phyloP scores from a whole-genome alignment of 2,888 invertebrate genomes.

The Eilema sororculum region DNA sequence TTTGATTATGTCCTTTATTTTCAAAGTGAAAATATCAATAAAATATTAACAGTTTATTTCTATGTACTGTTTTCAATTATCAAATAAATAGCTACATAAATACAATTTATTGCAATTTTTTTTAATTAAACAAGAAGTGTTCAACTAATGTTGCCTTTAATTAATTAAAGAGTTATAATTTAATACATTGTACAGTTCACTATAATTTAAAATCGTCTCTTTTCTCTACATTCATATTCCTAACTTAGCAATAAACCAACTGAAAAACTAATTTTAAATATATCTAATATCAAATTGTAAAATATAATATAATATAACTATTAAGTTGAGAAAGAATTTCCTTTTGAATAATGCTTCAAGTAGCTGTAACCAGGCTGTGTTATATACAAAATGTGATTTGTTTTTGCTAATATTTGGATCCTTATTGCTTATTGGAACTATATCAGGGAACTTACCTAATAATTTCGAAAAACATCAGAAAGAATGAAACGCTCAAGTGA shows the following conservation, averaged over 20 bases:
- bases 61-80: too few species aligned
- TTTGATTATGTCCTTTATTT: neutral
- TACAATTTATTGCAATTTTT: too few species aligned
- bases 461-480: too few species aligned
- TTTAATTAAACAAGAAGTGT: too few species aligned
- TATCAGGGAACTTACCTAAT: neutral
- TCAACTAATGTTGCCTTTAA: too few species aligned
- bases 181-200: too few species aligned
- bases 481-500: too few species aligned
- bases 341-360: conserved; percentile 38
- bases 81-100: too few species aligned
- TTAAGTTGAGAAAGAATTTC: conserved; percentile 21
- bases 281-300: conserved; percentile 14
- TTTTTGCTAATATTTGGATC: neutral
- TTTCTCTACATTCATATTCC: neutral
- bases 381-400: neutral
- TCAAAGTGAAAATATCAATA: neutral
- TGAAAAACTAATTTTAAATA: conserved; percentile 6
- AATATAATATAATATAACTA: conserved; percentile 15
- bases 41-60: neutral
- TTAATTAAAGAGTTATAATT: too few species aligned
- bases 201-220: neutral
- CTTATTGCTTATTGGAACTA: neutral
- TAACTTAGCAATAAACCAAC: neutral
- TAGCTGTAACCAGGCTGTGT: conserved; percentile 16